A percentile compares a stretch with the other conserved stretches of the same genome.
Conservation (phyloP, 2,888 invertebrate genomes). For the Sinohyriopsis cumingii region DNA sequence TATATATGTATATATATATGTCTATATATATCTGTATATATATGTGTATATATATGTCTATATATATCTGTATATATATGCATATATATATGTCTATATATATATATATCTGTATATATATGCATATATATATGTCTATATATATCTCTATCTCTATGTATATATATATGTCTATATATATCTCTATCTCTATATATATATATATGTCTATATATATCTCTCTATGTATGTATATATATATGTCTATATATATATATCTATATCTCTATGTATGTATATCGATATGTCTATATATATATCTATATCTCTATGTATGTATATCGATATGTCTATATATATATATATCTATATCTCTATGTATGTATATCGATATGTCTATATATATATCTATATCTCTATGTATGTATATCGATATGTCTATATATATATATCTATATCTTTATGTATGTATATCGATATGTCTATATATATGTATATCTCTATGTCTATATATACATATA, state of each 20-base stretch:
- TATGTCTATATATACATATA: fast-evolving
- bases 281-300: fast-evolving
- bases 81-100: fast-evolving
- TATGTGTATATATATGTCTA: too few relatives aligned
- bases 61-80: fast-evolving
- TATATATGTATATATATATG: too few relatives aligned
- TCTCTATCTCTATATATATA: too few relatives aligned
- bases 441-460: too few relatives aligned
- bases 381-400: fast-evolving
- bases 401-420: too few relatives aligned
- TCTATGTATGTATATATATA: fast-evolving
- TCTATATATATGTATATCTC: fast-evolving
- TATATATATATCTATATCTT: fast-evolving
- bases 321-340: fast-evolving
- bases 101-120: too few relatives aligned
- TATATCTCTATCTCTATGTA: fast-evolving
- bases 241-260: too few relatives aligned
- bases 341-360: fast-evolving
- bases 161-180: too few relatives aligned
- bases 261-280: too few relatives aligned
- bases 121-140: fast-evolving
- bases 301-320: too few relatives aligned
- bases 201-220: fast-evolving
- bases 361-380: fast-evolving
- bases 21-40: too few relatives aligned